phyloP scores from a whole-genome alignment of 23 tunicate species.

The Diplosoma virens region DNA sequence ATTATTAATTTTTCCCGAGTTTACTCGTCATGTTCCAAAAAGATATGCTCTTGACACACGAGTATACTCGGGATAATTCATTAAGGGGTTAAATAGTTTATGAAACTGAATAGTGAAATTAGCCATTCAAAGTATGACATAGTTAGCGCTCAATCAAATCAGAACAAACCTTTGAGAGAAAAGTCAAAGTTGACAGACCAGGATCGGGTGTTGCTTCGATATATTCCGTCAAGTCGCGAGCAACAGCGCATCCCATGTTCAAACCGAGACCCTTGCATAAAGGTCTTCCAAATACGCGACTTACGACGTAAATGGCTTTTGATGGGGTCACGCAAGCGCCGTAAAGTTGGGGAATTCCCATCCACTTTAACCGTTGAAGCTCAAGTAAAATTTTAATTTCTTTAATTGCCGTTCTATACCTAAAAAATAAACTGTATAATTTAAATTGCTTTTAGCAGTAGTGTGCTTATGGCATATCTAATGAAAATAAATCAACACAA shows the following conservation, averaged over 20 bases:
- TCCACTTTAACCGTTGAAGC: constrained; percentile 14
- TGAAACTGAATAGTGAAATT: too few relatives aligned
- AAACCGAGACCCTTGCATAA: constrained; percentile 46
- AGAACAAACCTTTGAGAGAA: neutral
- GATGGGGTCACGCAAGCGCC: constrained; percentile 45
- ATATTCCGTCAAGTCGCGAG: neutral
- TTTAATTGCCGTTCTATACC: constrained; percentile 56
- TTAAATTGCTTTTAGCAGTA: too few relatives aligned
- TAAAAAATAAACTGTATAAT: too few relatives aligned
- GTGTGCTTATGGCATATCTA: too few relatives aligned
- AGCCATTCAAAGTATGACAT: too few relatives aligned
- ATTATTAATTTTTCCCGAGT: too few relatives aligned
- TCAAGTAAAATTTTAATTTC: constrained; percentile 37
- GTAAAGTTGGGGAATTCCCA: constrained; percentile 46
- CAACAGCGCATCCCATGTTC: constrained; percentile 37
- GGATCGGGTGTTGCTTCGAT: neutral
- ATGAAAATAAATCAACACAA: too few relatives aligned
- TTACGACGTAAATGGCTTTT: constrained; percentile 31
- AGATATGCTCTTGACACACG: too few relatives aligned
- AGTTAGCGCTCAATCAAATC: too few relatives aligned
- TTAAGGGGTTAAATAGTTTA: too few relatives aligned
- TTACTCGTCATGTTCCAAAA: too few relatives aligned
- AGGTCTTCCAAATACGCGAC: constrained; percentile 35
- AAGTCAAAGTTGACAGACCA: neutral
- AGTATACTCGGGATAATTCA: too few relatives aligned